Evolutionary conservation across 2,888 invertebrate genomes (phyloP).

Genomic region (Deroplatys truncata): DNA sequence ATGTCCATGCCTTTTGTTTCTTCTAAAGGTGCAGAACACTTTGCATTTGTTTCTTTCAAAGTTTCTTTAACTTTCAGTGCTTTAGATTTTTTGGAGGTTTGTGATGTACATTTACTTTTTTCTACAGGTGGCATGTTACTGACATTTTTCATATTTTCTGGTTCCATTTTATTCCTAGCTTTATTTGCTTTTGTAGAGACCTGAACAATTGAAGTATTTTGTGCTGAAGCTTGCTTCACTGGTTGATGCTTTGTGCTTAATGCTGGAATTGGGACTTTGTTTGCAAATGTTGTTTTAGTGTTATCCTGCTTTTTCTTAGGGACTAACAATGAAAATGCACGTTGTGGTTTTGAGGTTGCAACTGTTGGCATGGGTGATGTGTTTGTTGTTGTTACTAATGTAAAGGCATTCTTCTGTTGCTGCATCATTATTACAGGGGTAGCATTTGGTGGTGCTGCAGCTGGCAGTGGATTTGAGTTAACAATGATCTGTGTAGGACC

Average conservation of each 20-base stretch:
- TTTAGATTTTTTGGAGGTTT: neutral
- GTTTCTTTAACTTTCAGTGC: neutral
- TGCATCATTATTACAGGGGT: constrained; percentile 21
- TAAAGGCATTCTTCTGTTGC: constrained; percentile 6
- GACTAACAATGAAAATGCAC: constrained; percentile 11
- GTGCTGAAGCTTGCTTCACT: neutral
- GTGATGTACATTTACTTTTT: neutral
- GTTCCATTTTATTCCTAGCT: neutral
- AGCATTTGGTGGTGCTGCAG: neutral
- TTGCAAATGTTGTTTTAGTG: constrained; percentile 36
- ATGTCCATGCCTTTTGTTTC: neutral
- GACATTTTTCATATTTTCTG: neutral
- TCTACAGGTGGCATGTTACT: neutral
- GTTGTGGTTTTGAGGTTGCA: constrained; percentile 1
- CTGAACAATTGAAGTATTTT: neutral
- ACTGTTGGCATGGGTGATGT: neutral
- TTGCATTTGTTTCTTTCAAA: neutral
- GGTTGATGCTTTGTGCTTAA: constrained; percentile 25
- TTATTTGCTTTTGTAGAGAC: neutral
- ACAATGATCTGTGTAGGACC: constrained; percentile 22
- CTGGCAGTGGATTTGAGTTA: neutral
- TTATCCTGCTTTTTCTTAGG: constrained; percentile 28
- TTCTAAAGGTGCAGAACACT: neutral
- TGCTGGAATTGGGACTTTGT: constrained; percentile 38
- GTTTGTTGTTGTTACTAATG: constrained; percentile 8